phyloP scores from a whole-genome alignment of 2,888 invertebrate species.

The Trissolcus japonicus region DNA sequence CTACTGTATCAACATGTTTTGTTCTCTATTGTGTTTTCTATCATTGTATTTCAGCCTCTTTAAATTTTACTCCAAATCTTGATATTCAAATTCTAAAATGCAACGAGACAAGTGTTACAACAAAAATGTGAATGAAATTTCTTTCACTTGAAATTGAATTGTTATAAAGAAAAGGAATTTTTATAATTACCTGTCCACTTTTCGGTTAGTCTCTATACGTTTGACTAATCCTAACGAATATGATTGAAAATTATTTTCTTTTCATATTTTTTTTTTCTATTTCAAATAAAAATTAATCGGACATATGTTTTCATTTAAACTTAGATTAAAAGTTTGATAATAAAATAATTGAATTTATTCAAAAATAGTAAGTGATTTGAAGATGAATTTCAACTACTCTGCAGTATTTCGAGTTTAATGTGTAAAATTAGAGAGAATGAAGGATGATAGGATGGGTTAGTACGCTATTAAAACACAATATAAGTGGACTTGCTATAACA shows the following conservation, averaged over 20 bases:
- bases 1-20: background rate
- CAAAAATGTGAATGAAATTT: no score
- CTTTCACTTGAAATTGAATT: background rate
- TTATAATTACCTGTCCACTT: constrained; percentile 38
- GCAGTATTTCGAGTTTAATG: no score
- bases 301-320: no score
- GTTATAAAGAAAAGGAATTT: background rate
- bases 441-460: constrained; percentile 42
- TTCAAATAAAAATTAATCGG: background rate
- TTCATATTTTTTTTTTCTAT: background rate
- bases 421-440: background rate
- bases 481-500: constrained; percentile 61
- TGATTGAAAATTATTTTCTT: background rate
- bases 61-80: constrained; percentile 1
- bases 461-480: constrained; percentile 64
- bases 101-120: background rate
- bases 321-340: no score
- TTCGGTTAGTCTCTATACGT: constrained; percentile 30
- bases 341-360: background rate
- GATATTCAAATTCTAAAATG: background rate
- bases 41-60: no score
- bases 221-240: background rate
- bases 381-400: background rate
- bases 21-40: no score
- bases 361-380: background rate